phyloP scores from a whole-genome alignment of 2,113 vertebrate genomes.

The Lathamus discolor region DNA sequence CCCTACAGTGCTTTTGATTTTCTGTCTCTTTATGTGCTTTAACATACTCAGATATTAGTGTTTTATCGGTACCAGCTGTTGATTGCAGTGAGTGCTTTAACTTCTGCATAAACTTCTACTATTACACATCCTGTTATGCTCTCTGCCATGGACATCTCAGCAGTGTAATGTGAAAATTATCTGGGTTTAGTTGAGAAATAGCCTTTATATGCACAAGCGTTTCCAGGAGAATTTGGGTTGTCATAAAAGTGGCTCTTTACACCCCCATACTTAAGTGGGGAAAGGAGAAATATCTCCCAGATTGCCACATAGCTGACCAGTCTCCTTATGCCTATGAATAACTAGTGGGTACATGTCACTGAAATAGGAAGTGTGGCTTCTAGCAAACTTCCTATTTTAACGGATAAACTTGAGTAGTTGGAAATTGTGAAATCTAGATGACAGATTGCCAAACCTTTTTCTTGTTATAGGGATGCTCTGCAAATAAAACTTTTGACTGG shows the following conservation, averaged over 20 bases:
- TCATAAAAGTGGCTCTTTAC: background rate
- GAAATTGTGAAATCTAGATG: conserved; percentile 28
- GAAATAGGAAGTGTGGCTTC: conserved; percentile 28
- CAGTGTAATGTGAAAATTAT: background rate
- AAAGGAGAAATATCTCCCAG: background rate
- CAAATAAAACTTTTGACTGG: background rate
- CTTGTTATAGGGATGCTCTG: background rate
- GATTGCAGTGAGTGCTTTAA: background rate
- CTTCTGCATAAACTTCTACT: background rate
- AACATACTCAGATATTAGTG: background rate
- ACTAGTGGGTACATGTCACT: background rate
- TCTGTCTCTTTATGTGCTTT: background rate
- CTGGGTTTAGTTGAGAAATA: background rate
- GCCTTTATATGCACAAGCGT: background rate
- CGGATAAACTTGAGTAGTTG: background rate
- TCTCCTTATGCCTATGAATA: background rate
- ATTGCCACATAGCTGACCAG: background rate
- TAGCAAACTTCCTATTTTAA: conserved; percentile 25
- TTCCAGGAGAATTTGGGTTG: background rate
- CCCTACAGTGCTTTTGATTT: background rate
- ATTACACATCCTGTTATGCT: background rate
- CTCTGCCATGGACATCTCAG: background rate
- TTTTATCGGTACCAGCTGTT: background rate
- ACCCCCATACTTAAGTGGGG: background rate
- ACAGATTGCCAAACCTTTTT: background rate